Evolutionary conservation across 2,113 vertebrate species (phyloP), one percentile per base, ranked within the genome.

Genomic region (Cyprinodon tularosa): DNA sequence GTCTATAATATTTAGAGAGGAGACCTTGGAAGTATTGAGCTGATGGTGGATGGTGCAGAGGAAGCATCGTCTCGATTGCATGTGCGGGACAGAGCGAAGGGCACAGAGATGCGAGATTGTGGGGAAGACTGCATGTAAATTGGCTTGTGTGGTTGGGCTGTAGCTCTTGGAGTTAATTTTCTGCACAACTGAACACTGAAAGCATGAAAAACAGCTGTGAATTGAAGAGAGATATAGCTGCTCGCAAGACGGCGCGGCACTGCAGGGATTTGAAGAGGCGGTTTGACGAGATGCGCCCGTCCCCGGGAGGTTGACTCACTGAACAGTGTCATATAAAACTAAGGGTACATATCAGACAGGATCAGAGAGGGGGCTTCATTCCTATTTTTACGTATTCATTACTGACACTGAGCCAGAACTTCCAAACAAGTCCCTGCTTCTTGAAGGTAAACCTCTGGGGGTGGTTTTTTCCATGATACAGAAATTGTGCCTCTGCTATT

Each of bases 91-190:
- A 60, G 47, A 67, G 20, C 12, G 37, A 17, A 45, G 3, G 44
- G 48, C 36, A 20, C n/a, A 60, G 59, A 71, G 77, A 76, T 60
- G 61, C n/a, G 13, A 72, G 59, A 78, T 69, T 9, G 69, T 74
- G 40, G 63, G 39, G 12, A 61, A 61, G 74, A 17, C n/a, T 62
- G 61, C 53, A 84, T 84, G 91, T 81, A 86, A 69, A 81, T 76
- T 72, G 72, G 78, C 72, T 71, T 39, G 71, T 70, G 81, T 71
- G 74, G 72, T 82, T 77, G 60, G 29, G 61, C 60, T 72, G 73
- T 77, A 63, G 89, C 84, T 45, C 45, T 80, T 69, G 66, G 84
- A 93, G 87, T 91, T 93, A 88, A 94, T 94, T 94, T 94, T 93
- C 92, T 89, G 91, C 91, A 78, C 84, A 91, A 82, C 83, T 93